Evolutionary conservation across 2,888 invertebrate genomes (phyloP).

Genomic region (Aromia moschata): DNA sequence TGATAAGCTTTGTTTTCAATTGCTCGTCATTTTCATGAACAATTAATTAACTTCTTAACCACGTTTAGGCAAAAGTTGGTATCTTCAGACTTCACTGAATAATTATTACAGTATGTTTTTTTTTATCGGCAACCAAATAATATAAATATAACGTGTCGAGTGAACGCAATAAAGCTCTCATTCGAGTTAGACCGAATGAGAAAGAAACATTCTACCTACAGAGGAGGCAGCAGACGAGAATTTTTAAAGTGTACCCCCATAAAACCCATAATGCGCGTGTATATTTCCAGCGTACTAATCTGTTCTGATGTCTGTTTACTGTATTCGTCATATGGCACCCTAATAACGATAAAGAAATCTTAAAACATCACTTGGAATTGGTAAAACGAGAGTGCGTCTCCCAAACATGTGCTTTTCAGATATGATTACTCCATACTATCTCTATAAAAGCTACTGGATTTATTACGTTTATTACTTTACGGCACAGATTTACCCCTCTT

Average conservation of each 20-base stretch:
- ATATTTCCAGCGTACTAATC: slow-evolving; percentile 34
- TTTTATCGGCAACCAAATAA: no score
- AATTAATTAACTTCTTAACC: no score
- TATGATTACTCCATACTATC: slow-evolving; percentile 16
- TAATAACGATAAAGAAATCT: slow-evolving; percentile 54
- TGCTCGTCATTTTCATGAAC: no score
- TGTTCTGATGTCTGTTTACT: slow-evolving; percentile 52
- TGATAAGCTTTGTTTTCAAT: no score
- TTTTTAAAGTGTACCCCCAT: slow-evolving; percentile 29
- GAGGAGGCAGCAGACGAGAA: slow-evolving; percentile 5
- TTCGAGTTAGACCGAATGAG: no score
- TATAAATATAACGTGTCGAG: no score
- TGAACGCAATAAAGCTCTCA: no score
- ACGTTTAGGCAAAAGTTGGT: no score
- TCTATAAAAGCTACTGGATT: slow-evolving; percentile 25
- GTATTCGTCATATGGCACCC: slow-evolving; percentile 56
- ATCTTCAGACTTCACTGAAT: no score
- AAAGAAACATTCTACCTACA: no score
- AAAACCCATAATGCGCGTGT: slow-evolving; percentile 31
- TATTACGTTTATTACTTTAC: slow-evolving; percentile 15
- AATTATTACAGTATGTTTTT: no score
- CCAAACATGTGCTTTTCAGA: slow-evolving; percentile 21
- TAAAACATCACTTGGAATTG: slow-evolving; percentile 52
- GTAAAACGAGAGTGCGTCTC: slow-evolving; percentile 19
- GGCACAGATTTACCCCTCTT: background rate